These are phyloP conservation scores for Campoletis raptor DNA, from an alignment of 2,888 invertebrate species.

Conservation along the genomic window DNA sequence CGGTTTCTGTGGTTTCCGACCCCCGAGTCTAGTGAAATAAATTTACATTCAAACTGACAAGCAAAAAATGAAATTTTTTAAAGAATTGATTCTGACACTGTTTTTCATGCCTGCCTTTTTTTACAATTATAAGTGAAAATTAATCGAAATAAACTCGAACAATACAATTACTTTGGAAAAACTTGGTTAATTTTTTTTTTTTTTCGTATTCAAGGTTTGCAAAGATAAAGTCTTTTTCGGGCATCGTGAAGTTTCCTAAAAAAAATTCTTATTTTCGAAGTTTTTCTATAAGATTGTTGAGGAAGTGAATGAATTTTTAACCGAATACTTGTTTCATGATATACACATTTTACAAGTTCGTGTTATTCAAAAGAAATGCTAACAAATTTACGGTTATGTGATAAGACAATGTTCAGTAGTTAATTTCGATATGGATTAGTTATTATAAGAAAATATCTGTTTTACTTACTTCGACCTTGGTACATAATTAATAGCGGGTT, in stretches of 20 bases:
- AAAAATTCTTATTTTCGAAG: neutral
- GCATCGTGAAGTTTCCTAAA: too few species aligned
- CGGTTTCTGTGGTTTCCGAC: slow-evolving; percentile 71
- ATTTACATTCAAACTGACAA: neutral
- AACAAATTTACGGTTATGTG: neutral
- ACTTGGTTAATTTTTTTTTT: neutral
- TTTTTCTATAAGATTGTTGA: neutral
- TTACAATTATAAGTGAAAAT: neutral
- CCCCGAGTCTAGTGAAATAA: slow-evolving; percentile 55
- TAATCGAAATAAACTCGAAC: too few species aligned
- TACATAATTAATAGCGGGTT: slow-evolving; percentile 1
- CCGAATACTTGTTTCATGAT: neutral
- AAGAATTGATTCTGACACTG: neutral
- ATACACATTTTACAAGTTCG: neutral
- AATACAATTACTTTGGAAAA: too few species aligned
- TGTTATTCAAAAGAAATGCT: neutral
- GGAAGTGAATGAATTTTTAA: neutral
- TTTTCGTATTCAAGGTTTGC: neutral
- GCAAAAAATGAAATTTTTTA: neutral
- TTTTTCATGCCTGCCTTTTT: neutral
- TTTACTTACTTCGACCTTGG: slow-evolving; percentile 34
- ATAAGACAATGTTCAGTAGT: neutral
- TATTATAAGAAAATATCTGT: neutral
- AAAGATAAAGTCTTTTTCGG: neutral
- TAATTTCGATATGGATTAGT: neutral